Base-by-base conservation (phyloP, 1,140 invertebrate genomes). In the Lasioglossum baleicum region DNA sequence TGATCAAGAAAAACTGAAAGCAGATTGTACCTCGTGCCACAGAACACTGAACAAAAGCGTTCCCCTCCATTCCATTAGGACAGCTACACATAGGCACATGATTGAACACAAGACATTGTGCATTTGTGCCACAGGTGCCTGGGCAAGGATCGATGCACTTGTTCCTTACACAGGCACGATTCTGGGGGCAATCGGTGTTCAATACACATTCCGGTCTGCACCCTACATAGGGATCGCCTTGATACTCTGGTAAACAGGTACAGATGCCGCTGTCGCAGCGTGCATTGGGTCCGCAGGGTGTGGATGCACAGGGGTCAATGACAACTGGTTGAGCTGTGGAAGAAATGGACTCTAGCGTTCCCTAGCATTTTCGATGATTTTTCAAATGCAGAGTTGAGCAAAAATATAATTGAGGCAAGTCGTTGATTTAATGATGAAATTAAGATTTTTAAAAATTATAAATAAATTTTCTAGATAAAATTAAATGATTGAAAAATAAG, bases 81-180 rank as follows among this genome's bases (percentile, higher is more conserved):
- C 96, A 97, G 70, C 93, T 93, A 89, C 96, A 97, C 82, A 94
- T 95, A 15, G 96, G 95, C 61, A 94, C 93, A 85, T 97, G 96
- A 91, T 96, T 96, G 65, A 94, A 91, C 44, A 97, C 95, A 53
- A 93, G 93, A 90, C 96, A 97, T 84, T 96, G 94, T 2, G 96
- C 95, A 91, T 97, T 96, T 68, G 95, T 88, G 48, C 96, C 96
- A 93, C 96, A 90, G 90, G 84, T 89, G 60, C 90, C 88, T 44
- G 91, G 88, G 48, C 93, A 93, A 22, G 92, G 92, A 81, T 93
- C 89, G 22, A 84, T 75, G 72, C 93, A 94, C 80, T 92, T 92
- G 40, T 91, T 90, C 51, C 91, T 88, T n/a, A 92, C 78, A 77
- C 94, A 94, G 2, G 93, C 92, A 56, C 87, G 80, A 66, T 90